Base-by-base conservation (phyloP, 2,113 vertebrate genomes). In the Urocitellus parryii region DNA sequence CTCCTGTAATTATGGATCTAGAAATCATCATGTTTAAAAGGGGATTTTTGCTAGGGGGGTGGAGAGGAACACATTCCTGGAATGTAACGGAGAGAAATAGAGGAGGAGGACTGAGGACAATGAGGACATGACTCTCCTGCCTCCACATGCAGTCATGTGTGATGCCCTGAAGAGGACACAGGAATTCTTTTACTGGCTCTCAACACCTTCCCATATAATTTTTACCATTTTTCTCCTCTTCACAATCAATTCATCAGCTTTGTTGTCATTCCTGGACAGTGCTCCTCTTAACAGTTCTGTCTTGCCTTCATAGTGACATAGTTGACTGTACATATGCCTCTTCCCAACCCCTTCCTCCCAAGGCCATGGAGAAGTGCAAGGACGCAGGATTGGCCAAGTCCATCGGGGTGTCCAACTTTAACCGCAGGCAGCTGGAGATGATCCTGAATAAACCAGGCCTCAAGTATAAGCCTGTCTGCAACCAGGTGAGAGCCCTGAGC, bases 331-430 rank as follows among this genome's bases (percentile, higher is more conserved):
- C 4, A 0, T 27, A 37, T 4, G 27, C 42, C 16, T 58, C 68
- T 72, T 77, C 27, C 61, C 8, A 39, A 83, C 42, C 79, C 4
- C 4, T 67, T 86, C 34, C 18, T 90, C 87, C 77, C 18, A 16
- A 99, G 99, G 99, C 98, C 58, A 96, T 98, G 95, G 99, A 99
- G 97, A 98, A 98, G 37, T 99, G 99, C 29, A 98, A 99, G 96
- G 99, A 99, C 25, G 98, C 95, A 0, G 99, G 99, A 25, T 96
- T 99, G 94, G 98, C 98, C 27, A 99, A 89, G 48, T 94, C 93
- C 74, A 92, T 90, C 7, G 80, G 93, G 2, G 93, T 96, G 72
- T 96, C 96, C 39, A 90, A 95, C 45, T 95, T 95, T 25, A 96
- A 96, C 1, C 27, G 32, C 92, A 74, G 48, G 48, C 48, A 51